These are phyloP conservation scores for Heliocidaris tuberculata DNA, from an alignment of 35 echinoderm and acorn worm species.

Conservation along the genomic window DNA sequence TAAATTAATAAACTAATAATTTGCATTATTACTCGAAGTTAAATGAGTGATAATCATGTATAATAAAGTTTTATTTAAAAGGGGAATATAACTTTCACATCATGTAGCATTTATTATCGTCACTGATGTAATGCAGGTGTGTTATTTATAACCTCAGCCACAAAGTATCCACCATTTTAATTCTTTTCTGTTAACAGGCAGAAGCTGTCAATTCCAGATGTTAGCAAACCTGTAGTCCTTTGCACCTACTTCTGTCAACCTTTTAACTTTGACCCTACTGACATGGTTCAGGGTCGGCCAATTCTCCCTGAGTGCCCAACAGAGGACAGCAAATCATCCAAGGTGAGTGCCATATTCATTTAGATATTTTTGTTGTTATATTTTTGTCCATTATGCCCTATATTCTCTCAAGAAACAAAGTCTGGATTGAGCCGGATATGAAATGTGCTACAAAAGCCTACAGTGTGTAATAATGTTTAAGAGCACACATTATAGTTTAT, in stretches of 20 bases:
- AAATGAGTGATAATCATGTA: no score
- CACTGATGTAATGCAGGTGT: neutral
- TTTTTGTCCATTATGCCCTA: neutral
- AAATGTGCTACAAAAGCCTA: no score
- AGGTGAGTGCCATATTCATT: neutral
- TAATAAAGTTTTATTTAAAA: no score
- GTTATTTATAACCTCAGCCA: no score
- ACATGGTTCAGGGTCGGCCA: neutral
- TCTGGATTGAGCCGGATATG: no score
- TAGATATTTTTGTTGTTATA: neutral
- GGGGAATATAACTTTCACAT: no score
- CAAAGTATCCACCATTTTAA: neutral
- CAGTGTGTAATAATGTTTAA: no score
- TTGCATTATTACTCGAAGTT: no score
- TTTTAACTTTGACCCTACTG: slow-evolving; percentile 17
- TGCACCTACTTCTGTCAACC: slow-evolving; percentile 75
- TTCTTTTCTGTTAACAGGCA: slow-evolving; percentile 48
- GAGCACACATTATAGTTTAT: no score
- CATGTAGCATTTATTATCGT: no score
- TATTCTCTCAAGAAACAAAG: neutral
- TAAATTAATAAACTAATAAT: no score
- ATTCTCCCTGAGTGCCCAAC: neutral
- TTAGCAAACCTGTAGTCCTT: slow-evolving; percentile 62
- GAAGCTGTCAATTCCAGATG: slow-evolving; percentile 61
- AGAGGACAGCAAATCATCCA: neutral